Conservation (phyloP, 2,113 vertebrate species). For the Diphyllodes magnificus region DNA sequence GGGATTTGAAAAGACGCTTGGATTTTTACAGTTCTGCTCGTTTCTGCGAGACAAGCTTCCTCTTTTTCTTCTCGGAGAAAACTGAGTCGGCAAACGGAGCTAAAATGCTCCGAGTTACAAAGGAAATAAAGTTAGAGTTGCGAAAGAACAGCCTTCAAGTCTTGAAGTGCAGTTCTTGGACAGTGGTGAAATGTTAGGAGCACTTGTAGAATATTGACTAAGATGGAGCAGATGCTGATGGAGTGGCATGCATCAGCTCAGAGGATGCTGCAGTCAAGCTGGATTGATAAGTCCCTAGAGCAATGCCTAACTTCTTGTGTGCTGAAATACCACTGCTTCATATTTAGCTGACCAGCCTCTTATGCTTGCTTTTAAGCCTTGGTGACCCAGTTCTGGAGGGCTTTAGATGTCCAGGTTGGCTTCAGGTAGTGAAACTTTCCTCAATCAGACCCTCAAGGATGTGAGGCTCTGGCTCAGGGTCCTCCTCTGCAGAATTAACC, state of each 20-base stretch:
- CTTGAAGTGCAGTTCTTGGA: not conserved
- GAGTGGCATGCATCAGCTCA: not conserved
- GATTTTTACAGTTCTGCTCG: not conserved
- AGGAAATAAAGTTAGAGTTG: not conserved
- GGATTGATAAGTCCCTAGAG: not conserved
- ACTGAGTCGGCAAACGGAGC: not conserved
- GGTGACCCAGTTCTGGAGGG: not conserved
- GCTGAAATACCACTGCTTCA: not conserved
- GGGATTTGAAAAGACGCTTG: not conserved
- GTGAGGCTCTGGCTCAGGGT: not conserved
- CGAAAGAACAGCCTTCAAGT: not conserved
- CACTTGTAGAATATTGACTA: not conserved
- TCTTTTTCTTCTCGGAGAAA: conserved; percentile 16
- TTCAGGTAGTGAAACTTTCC: not conserved
- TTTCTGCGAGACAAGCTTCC: not conserved
- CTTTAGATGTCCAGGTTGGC: not conserved
- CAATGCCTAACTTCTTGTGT: not conserved
- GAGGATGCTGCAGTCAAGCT: not conserved
- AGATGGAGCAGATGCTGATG: not conserved
- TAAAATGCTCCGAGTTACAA: not conserved
- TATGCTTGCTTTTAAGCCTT: not conserved
- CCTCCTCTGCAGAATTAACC: not conserved
- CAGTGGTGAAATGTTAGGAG: not conserved
- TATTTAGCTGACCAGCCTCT: not conserved
- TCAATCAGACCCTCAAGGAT: not conserved